Base-by-base conservation (phyloP, 2,797 vertebrate genomes). In the Parauchenoglanis ngamensis region DNA sequence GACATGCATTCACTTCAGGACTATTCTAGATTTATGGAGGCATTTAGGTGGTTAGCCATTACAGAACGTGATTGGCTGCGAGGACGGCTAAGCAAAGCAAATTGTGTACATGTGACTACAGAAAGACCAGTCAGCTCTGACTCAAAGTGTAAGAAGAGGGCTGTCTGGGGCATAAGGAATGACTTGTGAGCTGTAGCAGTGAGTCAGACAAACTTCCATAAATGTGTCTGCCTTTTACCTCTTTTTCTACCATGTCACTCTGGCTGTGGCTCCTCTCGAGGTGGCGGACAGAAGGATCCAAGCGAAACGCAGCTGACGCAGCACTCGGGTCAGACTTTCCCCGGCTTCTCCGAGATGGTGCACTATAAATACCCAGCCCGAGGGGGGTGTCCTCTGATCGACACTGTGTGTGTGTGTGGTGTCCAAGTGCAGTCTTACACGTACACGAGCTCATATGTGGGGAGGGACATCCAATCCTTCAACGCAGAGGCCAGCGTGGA, bases 391-490 rank as follows among this genome's bases (percentile, higher is more conserved):
- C 77, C 85, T 90, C 61, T 86, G 80, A 87, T 86, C 68, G 56
- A 85, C 85, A 61, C 72, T 35, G 75, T 84, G 76, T 84, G 56
- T 84, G 56, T 49, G 46, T 49, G 46, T 49, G 46, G 35, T 80
- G 70, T 84, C 80, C 57, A 70, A 88, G 84, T 89, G 89, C 86
- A 81, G 87, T 89, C 86, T 85, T 90, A 89, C 87, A 91, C 40
- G 86, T 88, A 89, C 56, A 68, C 70, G 17, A 79, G 85, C 87
- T 86, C 63, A 76, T 86, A 92, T 91, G 91, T 91, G 92, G 13
- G 77, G 28, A 49, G 88, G 92, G 94, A 93, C 88, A 94, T 90
- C 86, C 89, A 92, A 93, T 94, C 92, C 90, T 89, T 83, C n/a
- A 68, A 89, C 90, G 86, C 87, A 90, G 88, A 84, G 87, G 91